Evolutionary conservation across 2,888 invertebrate species (phyloP), one percentile per base, ranked within the genome.

Genomic region (Thelaira solivaga): DNA sequence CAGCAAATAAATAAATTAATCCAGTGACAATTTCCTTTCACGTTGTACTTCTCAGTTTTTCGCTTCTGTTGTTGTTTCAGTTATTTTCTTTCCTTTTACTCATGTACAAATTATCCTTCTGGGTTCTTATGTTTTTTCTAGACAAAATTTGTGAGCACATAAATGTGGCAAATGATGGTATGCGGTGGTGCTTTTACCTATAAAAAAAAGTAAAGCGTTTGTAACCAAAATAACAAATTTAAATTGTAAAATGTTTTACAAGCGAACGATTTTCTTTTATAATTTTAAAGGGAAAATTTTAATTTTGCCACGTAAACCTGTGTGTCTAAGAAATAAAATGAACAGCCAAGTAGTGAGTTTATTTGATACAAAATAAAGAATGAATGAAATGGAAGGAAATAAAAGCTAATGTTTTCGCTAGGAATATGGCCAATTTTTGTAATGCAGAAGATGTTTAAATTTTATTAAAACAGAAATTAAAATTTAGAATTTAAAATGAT

Each of bases 1-100:
- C 72, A 68, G 36, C 62, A 72, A 68, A 68, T 72, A 72, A 68
- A 73, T 73, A 77, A 51, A 73, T 73, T 73, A 73, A 77, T 73
- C 73, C 49, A 68, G 62, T 68, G 73, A 62, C 51, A 77, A 62
- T 62, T 72, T 72, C 13, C 45, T 55, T 39, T 62, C 22, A 45
- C 72, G 29, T 51, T 31, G 10, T n/a, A n/a, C 24, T 36, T 64
- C 11, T 59, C 8, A n/a, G n/a, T 36, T 13, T 11, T 41, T 34
- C n/a, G 2, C 3, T 34, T 34, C n/a, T 47, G 20, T 18, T 20
- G 39, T 53, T 64, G 10, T 31, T 57, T 3, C 13, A 4, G 13
- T 1, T 34, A 29, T 4, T 20, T 16, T 5, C 16, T 31, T 24
- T 59, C 11, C 4, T 43, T n/a, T 18, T 55, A 13, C 39, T 55